Evolutionary conservation across 2,888 invertebrate species (phyloP), one percentile per base, ranked within the genome.

Genomic region (Melolontha melolontha): DNA sequence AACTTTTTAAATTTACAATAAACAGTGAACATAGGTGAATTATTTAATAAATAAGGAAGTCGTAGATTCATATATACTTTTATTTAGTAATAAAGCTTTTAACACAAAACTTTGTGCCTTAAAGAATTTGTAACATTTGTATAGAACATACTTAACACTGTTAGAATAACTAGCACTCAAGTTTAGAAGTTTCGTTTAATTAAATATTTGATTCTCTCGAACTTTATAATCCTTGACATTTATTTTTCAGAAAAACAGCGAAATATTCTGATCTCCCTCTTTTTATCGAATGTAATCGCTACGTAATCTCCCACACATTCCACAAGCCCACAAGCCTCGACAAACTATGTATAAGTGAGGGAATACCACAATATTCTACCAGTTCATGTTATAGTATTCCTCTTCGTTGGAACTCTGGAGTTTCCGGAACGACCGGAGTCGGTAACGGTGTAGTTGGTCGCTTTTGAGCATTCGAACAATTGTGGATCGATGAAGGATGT

Each of bases 381-480:
- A 59, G 59, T 29, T 39, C 59, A 29, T 59, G 59, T 59, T 44
- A 59, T 59, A 59, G 44, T 59, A 44, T 59, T 59, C 44, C 44
- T 59, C 27, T 59, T 55, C 41, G 42, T 44, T 41, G 42, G 64
- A 64, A 63, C 27, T 63, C 63, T 47, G 49, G 50, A 51, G 64
- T 40, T 64, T 64, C 59, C 44, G 29, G 44, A 59, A 59, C 59
- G 29, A 29, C 47, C 29, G 59, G 42, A 44, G 59, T 59, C 59
- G 59, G 59, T 59, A 59, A 59, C 59, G 44, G 27, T 59, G 44
- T 59, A 59, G 59, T 59, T 57, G 57, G 57, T 47, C 59, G 59
- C 52, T 51, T 64, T 64, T 62, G 64, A 71, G 70, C 71, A 73
- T 73, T 73, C 69, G 70, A 73, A 71, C 70, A 74, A 72, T 71